Base-by-base conservation (phyloP, 2,797 vertebrate genomes). In the Bovichtus diacanthus region DNA sequence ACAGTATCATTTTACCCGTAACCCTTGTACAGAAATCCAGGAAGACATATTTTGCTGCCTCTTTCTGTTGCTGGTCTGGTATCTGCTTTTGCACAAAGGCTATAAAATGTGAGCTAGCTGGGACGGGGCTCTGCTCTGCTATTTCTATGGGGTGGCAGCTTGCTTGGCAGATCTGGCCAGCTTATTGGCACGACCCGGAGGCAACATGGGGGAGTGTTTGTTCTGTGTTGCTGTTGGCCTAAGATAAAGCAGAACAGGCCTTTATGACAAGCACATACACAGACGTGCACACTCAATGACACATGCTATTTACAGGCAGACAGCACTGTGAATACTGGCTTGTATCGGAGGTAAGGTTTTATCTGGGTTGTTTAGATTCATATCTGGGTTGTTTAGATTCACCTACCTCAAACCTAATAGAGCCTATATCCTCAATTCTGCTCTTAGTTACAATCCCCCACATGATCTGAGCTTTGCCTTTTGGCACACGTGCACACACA, bases 171-270 rank as follows among this genome's bases (percentile, higher is more conserved):
- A 87, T 89, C 90, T 87, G 88, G 77, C 79, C 61, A 67, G 88
- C 82, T 90, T 90, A 92, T 87, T 95, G 94, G 94, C 95, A 94
- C 87, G 76, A 88, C 83, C 88, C 66, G 19, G 85, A 86, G 88
- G 88, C 91, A 90, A 91, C 89, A 88, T 87, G 89, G 89, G 89
- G 90, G 88, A 87, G 85, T 92, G 90, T 91, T 92, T 94, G 92
- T 92, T 91, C 90, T 93, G 87, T 83, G 90, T 85, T 91, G 91
- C 94, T 95, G 94, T 88, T 92, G 88, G 89, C 90, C 83, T 83
- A 88, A 94, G 94, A 95, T 95, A 95, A 95, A 95, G 87, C 90
- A 89, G 87, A 88, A 69, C 88, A 73, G 90, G 89, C 87, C 92
- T 90, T 87, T 88, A 70, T 59, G 86, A 95, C 80, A 77, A 92